These are phyloP conservation scores for Oscheius sp. DNA, from an alignment of 2,888 invertebrate species.

Conservation along the genomic window DNA sequence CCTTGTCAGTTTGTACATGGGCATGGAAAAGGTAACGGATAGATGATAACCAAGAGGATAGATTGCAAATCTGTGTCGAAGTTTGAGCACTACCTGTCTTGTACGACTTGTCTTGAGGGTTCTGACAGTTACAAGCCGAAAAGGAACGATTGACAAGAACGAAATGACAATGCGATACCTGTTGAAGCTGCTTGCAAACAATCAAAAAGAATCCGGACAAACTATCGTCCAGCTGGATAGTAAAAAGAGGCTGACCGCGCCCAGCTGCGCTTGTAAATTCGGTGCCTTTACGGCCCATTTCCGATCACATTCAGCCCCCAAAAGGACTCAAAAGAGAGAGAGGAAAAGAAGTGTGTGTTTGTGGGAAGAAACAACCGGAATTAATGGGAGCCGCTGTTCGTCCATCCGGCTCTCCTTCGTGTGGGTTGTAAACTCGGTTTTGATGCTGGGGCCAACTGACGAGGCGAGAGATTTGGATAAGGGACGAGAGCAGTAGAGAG, in stretches of 20 bases:
- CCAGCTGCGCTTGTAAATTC: constrained; percentile 35
- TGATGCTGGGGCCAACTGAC: constrained; percentile 31
- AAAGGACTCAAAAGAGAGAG: not conserved
- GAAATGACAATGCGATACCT: too few relatives aligned
- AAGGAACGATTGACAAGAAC: too few relatives aligned
- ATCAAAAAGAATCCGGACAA: not conserved
- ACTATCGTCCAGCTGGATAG: not conserved
- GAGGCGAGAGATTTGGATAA: constrained; percentile 1
- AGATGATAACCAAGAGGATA: too few relatives aligned
- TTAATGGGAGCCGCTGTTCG: constrained; percentile 28
- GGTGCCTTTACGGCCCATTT: constrained; percentile 35
- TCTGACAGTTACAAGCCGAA: too few relatives aligned
- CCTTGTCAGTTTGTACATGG: too few relatives aligned
- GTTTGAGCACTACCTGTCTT: too few relatives aligned
- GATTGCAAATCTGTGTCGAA: too few relatives aligned
- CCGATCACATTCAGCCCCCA: not conserved
- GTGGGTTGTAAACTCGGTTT: constrained; percentile 35
- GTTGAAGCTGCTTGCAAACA: not conserved
- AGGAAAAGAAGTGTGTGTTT: constrained; percentile 4
- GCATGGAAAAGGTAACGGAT: too few relatives aligned
- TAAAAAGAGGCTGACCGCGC: constrained; percentile 21
- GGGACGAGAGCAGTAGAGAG: constrained; percentile 2
- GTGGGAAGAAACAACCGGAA: not conserved
- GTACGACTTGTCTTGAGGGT: too few relatives aligned
- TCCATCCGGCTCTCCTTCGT: not conserved